These are phyloP conservation scores for Andrena haemorrhoa DNA, from an alignment of 2,888 invertebrate genomes.

Conservation along the genomic window DNA sequence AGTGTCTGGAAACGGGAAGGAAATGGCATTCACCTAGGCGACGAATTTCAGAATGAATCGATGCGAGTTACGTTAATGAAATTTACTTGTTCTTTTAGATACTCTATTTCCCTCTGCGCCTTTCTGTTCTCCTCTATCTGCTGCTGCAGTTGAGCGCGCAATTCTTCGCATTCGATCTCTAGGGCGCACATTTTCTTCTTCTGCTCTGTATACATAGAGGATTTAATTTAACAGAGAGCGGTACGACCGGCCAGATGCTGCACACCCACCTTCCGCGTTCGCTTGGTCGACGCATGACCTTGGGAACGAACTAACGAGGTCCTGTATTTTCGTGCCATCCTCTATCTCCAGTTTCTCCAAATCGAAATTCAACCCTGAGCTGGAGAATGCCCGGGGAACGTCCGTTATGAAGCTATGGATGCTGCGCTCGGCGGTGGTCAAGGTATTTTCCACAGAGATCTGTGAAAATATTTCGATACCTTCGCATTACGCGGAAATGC, in stretches of 20 bases:
- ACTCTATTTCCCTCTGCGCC: conserved; percentile 71
- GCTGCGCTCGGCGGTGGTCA: conserved; percentile 40
- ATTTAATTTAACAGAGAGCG: background rate
- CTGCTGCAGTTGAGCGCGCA: conserved; percentile 65
- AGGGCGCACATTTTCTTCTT: conserved; percentile 52
- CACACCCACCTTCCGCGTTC: conserved; percentile 25
- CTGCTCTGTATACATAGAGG: conserved; percentile 21
- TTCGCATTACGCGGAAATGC: conserved; percentile 13
- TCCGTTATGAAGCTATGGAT: conserved; percentile 57
- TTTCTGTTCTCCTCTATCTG: conserved; percentile 60
- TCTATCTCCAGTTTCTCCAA: conserved; percentile 40
- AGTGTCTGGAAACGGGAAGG: conserved; percentile 51
- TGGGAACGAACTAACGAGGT: conserved; percentile 10
- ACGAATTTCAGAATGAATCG: background rate
- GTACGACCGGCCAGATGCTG: background rate
- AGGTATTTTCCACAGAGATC: conserved; percentile 53
- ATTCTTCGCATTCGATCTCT: conserved; percentile 67
- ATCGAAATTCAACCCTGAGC: conserved; percentile 53
- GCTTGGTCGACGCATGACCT: conserved; percentile 21
- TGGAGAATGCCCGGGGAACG: conserved; percentile 33
- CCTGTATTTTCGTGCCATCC: conserved; percentile 22
- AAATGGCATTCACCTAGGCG: background rate
- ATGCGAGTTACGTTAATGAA: background rate
- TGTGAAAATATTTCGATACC: conserved; percentile 27
- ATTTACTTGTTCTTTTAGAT: conserved; percentile 74